Evolutionary conservation across 2,888 invertebrate genomes (phyloP), one percentile per base, ranked within the genome.

Genomic region (Leptinotarsa juncta): DNA sequence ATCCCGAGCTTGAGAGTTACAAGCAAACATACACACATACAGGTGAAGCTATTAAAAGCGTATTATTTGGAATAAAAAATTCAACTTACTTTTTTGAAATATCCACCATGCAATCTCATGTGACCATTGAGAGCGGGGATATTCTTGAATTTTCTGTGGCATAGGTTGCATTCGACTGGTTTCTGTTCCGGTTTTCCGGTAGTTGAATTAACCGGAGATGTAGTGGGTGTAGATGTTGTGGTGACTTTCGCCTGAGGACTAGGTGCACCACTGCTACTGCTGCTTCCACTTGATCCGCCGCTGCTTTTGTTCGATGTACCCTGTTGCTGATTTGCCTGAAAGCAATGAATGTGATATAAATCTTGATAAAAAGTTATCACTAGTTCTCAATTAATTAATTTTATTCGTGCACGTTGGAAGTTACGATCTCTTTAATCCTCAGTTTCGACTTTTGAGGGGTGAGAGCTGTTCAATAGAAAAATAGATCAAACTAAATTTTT

Each of bases 41-140:
- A 20, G 20, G 20, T 20, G 20, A 20, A 20, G 20, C 20, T 20
- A 1, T 1, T 20, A 20, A 20, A 20, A 20, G 20, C 20, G 20
- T 20, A 20, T 20, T 20, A 20, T 1, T 20, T 20, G 20, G 1
- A 20, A 20, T 20, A 20, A 20, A 32, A 53, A 26, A 51, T 10
- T 66, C 60, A 20, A 73, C 71, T 49, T 88, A 94, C 95, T 92
- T 96, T 97, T 89, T 98, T 98, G 86, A 97, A 96, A 88, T 97
- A 98, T 73, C 98, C 98, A 65, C 98, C 98, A 88, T 99, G 98
- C 79, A 98, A 91, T 84, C 98, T 91, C 98, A 98, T 98, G 87
- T 98, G 98, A 12, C 98, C 98, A 88, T 99, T 99, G 73, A 99
- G 92, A 48, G 98, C 98, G 26, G 98, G 97, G 88, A 97, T 95